Conservation (phyloP, 2,888 invertebrate genomes). For the Lomographa bimaculata region DNA sequence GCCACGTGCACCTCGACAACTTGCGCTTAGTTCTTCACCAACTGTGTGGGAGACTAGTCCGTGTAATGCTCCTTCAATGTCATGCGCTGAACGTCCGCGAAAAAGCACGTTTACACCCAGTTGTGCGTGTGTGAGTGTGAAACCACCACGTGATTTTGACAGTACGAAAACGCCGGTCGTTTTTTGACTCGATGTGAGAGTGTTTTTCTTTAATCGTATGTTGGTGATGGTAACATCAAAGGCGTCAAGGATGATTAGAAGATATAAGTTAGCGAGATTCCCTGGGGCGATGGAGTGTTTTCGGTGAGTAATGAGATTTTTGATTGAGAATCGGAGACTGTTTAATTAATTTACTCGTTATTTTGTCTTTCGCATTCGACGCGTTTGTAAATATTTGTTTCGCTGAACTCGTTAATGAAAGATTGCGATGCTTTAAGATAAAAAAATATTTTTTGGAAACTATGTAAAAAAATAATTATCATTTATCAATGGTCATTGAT, state of each 20-base stretch:
- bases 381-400: conserved; percentile 44
- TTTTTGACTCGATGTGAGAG: conserved; percentile 53
- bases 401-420: conserved; percentile 26
- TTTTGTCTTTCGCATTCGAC: conserved; percentile 31
- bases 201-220: conserved; percentile 49
- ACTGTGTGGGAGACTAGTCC: conserved; percentile 82
- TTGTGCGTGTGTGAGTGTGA: conserved; percentile 59
- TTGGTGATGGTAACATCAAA: conserved; percentile 56
- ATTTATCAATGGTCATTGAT: conserved; percentile 25
- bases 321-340: conserved; percentile 46
- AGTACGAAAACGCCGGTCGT: conserved; percentile 60
- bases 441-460: too few species aligned
- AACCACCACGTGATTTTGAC: conserved; percentile 77
- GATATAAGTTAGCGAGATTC: conserved; percentile 48
- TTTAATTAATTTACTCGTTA: conserved; percentile 47
- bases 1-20: conserved; percentile 80
- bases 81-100: conserved; percentile 71
- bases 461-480: too few species aligned
- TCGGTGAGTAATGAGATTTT: conserved; percentile 64
- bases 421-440: conserved; percentile 28
- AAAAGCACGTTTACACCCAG: conserved; percentile 60
- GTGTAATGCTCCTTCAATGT: conserved; percentile 70
- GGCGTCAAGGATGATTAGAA: conserved; percentile 46
- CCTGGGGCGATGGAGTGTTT: conserved; percentile 62
- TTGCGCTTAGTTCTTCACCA: conserved; percentile 82